Evolutionary conservation across 2,888 invertebrate species (phyloP).

Genomic region (Agrotis ipsilon): DNA sequence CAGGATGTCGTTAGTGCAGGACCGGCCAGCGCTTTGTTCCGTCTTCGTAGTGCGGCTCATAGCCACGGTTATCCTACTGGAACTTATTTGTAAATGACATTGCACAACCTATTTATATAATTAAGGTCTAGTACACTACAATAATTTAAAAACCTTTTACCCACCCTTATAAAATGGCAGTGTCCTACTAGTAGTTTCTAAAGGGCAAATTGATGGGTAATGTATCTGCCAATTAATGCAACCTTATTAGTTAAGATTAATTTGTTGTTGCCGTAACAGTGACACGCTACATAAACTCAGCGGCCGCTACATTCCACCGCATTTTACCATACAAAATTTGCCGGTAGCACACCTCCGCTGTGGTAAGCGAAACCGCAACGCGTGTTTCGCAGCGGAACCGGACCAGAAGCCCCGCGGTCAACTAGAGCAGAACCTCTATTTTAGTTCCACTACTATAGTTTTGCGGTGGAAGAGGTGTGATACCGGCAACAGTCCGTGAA

Average conservation of each 20-base stretch:
- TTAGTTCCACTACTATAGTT: too few relatives aligned
- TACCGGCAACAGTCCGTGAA: not conserved
- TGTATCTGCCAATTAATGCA: constrained; percentile 4
- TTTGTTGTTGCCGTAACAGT: constrained; percentile 13
- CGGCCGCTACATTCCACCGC: not conserved
- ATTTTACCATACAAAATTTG: not conserved
- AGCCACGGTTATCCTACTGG: not conserved
- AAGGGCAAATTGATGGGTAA: constrained; percentile 10
- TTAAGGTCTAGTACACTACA: not conserved
- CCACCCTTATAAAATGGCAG: too few relatives aligned
- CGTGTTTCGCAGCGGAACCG: too few relatives aligned
- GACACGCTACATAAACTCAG: constrained; percentile 4
- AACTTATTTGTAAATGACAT: constrained; percentile 5
- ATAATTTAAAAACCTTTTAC: too few relatives aligned
- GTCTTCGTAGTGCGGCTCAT: not conserved
- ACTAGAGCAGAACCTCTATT: too few relatives aligned
- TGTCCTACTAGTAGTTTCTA: too few relatives aligned
- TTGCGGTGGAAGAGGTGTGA: too few relatives aligned
- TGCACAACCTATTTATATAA: not conserved
- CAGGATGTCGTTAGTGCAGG: constrained; percentile 37
- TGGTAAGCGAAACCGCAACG: too few relatives aligned
- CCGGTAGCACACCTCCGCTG: too few relatives aligned
- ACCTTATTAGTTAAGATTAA: constrained; percentile 11
- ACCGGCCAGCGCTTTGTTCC: constrained; percentile 12
- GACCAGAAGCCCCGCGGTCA: too few relatives aligned